A percentile compares a stretch with the other conserved stretches of the same genome.
Evolutionary conservation across 2,797 vertebrate genomes (phyloP).

Genomic region (Hoplostethus atlanticus): DNA sequence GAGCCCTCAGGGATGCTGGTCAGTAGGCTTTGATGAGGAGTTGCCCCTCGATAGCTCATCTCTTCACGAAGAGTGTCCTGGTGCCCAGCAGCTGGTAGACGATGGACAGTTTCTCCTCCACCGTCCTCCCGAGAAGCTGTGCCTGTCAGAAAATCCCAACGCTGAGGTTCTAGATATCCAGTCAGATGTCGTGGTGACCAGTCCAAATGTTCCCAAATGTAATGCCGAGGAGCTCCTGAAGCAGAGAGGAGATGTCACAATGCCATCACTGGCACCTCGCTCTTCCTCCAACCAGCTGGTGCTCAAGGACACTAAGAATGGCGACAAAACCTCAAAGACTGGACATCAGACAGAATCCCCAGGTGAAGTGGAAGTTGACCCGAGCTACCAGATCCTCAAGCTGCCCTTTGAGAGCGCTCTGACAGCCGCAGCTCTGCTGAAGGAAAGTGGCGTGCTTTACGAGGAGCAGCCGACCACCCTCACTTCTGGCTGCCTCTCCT

Average conservation of each 20-base stretch:
- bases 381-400: conserved; percentile 74
- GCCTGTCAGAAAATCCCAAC: conserved; percentile 3
- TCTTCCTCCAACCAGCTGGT: conserved; percentile 16
- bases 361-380: conserved; percentile 28
- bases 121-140: conserved; percentile 28
- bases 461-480: conserved; percentile 3
- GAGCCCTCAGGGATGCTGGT: conserved; percentile 64
- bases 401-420: conserved; percentile 73
- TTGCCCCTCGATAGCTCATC: conserved; percentile 80
- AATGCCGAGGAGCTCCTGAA: conserved; percentile 32
- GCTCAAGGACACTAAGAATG: background rate
- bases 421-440: conserved; percentile 48
- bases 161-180: conserved; percentile 54
- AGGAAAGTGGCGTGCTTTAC: conserved; percentile 33
- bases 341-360: conserved; percentile 22
- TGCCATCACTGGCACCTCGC: conserved; percentile 5
- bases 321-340: conserved; percentile 1
- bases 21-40: conserved; percentile 66
- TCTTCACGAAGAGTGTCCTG: conserved; percentile 63
- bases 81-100: background rate
- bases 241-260: background rate
- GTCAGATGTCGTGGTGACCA: conserved; percentile 43
- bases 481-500: conserved; percentile 38
- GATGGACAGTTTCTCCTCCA: conserved; percentile 23
- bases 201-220: conserved; percentile 32